These are phyloP conservation scores for Falcaria lacertinaria DNA, from an alignment of 2,888 invertebrate species.

Conservation along the genomic window DNA sequence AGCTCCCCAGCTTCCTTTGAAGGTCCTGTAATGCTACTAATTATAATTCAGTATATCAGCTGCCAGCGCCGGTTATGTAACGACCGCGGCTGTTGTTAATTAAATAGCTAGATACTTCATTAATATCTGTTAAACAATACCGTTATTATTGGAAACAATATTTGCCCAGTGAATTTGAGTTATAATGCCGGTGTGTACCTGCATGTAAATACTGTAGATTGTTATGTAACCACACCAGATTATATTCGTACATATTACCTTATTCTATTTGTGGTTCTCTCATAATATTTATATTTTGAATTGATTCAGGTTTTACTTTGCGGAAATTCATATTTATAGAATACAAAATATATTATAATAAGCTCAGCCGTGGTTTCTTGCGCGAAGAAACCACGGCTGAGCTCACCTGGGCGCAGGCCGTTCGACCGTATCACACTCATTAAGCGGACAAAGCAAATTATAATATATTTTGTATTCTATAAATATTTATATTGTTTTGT, in stretches of 20 bases:
- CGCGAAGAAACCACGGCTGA: too few species aligned
- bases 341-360: too few species aligned
- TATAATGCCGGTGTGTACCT: not conserved
- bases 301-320: too few species aligned
- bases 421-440: too few species aligned
- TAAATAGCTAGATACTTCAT: constrained; percentile 47
- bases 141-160: constrained; percentile 8
- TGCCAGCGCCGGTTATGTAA: constrained; percentile 14
- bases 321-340: too few species aligned
- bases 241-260: not conserved
- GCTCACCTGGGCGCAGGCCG: too few species aligned
- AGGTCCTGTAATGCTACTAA: constrained; percentile 35
- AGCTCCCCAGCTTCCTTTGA: constrained; percentile 37
- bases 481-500: too few species aligned
- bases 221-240: not conserved
- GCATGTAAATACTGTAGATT: not conserved
- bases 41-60: constrained; percentile 50
- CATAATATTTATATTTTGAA: too few species aligned
- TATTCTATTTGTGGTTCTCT: too few species aligned
- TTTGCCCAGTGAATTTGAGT: not conserved
- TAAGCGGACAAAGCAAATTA: too few species aligned
- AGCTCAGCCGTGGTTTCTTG: too few species aligned
- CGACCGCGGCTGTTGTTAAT: constrained; percentile 40
- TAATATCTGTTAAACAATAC: constrained; percentile 32
- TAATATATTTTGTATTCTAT: too few species aligned